Percentiles rank a stretch among this genome's conserved stretches.
Evolutionary conservation across 1,140 invertebrate genomes (phyloP).

Genomic region (Achatina immaculata): DNA sequence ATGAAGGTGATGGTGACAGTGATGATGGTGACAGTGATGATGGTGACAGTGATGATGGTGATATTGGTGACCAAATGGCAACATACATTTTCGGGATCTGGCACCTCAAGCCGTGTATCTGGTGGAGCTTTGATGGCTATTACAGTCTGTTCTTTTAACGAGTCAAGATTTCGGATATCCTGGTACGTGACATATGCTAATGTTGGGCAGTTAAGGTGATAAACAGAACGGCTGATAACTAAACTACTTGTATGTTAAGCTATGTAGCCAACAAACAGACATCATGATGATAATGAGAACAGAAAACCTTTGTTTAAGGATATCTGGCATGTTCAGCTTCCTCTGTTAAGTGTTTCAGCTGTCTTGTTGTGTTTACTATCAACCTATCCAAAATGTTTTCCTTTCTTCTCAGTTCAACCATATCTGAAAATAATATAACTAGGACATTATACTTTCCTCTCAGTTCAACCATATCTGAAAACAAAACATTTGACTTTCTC

Average conservation of each 20-base stretch:
- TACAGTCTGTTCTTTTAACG: conserved; percentile 78
- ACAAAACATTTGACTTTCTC: no score
- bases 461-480: no score
- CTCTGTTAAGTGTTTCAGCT: conserved; percentile 86
- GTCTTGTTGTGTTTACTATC: conserved; percentile 78
- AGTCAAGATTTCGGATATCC: conserved; percentile 81
- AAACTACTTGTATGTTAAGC: no score
- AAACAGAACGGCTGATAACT: no score
- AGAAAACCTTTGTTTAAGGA: no score
- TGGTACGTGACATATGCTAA: conserved; percentile 83
- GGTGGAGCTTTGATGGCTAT: conserved; percentile 84
- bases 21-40: no score
- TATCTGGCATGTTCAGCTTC: conserved; percentile 80
- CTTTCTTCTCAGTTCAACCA: conserved; percentile 82
- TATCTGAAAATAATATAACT: conserved; percentile 73
- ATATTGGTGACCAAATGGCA: no score
- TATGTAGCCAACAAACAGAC: no score
- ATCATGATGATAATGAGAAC: no score
- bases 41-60: no score
- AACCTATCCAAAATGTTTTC: conserved; percentile 83
- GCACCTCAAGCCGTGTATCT: conserved; percentile 80
- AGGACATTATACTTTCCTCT: no score
- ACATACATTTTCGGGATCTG: conserved; percentile 71
- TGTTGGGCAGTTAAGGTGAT: conserved; percentile 62
- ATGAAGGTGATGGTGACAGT: no score